Percentiles rank a stretch among this genome's conserved stretches.
Conservation (phyloP, 2,888 invertebrate genomes). For the Pterostichus niger region DNA sequence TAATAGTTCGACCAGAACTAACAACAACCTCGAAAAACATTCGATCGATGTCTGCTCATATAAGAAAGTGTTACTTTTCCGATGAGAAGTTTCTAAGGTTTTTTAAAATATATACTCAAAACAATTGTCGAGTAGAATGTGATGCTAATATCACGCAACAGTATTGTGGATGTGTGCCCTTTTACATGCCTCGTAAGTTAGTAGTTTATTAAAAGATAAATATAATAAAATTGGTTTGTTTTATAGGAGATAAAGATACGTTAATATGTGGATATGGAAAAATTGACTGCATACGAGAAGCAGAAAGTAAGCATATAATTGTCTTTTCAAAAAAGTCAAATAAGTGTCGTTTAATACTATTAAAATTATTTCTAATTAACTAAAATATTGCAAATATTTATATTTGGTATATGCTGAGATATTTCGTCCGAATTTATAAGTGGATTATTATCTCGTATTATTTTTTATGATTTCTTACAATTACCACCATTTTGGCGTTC, state of each 20-base stretch:
- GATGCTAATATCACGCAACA: slow-evolving; percentile 69
- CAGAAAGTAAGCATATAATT: neutral
- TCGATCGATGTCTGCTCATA: slow-evolving; percentile 68
- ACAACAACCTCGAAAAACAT: slow-evolving; percentile 70
- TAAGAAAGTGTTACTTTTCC: slow-evolving; percentile 71
- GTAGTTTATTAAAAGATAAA: neutral
- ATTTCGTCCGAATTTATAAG: too few species aligned
- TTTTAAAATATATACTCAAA: slow-evolving; percentile 71
- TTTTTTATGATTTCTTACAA: too few species aligned
- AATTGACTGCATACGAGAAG: neutral
- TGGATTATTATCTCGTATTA: too few species aligned
- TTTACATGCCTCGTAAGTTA: slow-evolving; percentile 71
- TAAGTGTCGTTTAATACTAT: too few species aligned
- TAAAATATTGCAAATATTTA: too few species aligned
- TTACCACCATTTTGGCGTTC: too few species aligned
- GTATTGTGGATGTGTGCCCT: slow-evolving; percentile 70
- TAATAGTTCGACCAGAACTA: slow-evolving; percentile 70
- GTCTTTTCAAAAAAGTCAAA: too few species aligned
- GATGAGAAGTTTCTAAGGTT: slow-evolving; percentile 70
- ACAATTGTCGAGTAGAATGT: slow-evolving; percentile 71
- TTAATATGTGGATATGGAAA: slow-evolving; percentile 8
- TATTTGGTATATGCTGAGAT: too few species aligned
- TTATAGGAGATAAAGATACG: slow-evolving; percentile 35
- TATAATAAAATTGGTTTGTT: neutral
- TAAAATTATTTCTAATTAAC: too few species aligned